Conservation (phyloP, 2,797 vertebrate species). For the Heliangelus exortis region DNA sequence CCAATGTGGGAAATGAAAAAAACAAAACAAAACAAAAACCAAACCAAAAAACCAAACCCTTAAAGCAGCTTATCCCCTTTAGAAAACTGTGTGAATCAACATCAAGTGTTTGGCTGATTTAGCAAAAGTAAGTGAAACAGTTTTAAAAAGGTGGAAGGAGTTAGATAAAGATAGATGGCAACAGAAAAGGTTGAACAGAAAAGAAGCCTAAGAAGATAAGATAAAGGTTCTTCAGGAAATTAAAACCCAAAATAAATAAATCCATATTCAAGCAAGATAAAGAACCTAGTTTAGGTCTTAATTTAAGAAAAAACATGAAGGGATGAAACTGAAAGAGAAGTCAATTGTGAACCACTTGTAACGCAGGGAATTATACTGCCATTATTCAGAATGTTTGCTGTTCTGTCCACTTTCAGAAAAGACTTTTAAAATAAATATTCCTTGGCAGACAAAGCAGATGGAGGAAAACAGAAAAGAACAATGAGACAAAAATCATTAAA, state of each 20-base stretch:
- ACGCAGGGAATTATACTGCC: not conserved
- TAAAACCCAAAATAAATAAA: not conserved
- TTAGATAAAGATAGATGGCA: not conserved
- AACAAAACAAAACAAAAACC: too few relatives aligned
- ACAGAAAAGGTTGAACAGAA: not conserved
- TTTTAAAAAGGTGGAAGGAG: not conserved
- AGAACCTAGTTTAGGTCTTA: not conserved
- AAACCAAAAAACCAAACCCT: not conserved
- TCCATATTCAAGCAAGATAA: not conserved
- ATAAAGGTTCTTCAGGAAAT: not conserved
- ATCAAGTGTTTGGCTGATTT: not conserved
- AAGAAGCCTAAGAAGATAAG: not conserved
- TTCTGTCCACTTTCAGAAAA: not conserved
- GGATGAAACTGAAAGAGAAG: not conserved
- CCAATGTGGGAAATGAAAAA: not conserved
- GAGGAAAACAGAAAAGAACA: not conserved
- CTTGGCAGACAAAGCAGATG: not conserved
- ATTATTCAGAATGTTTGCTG: not conserved
- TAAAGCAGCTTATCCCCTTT: not conserved
- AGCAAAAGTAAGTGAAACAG: not conserved
- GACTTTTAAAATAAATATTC: not conserved
- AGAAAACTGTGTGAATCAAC: not conserved
- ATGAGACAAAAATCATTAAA: conserved; percentile 2
- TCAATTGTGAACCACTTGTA: not conserved
- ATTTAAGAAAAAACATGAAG: not conserved